Evolutionary conservation across 2,113 vertebrate genomes (phyloP), one percentile per base, ranked within the genome.

Genomic region (Geococcyx californianus): DNA sequence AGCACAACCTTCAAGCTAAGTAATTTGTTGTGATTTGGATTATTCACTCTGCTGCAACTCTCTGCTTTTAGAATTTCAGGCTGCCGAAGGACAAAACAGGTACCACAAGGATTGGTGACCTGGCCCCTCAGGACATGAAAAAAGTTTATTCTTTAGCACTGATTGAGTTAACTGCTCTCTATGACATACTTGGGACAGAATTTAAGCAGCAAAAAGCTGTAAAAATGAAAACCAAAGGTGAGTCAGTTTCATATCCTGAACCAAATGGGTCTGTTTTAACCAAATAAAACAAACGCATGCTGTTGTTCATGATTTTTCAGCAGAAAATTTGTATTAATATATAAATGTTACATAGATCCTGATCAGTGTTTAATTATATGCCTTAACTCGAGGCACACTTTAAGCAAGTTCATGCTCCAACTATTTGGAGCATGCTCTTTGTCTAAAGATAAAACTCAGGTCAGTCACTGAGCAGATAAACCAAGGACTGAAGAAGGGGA

Each of bases 121-220:
- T 99, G 40, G 99, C 99, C 12, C 95, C 98, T 64, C 98, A 98
- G 96, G 99, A 99, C 92, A 99, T 99, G 99, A 99, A 99, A 98
- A 99, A 99, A 84, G 99, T 99, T n/a, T 97, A 91, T 77, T 83
- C 97, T 24, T 95, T 99, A 73, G 99, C 98, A 34, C 98, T 99
- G 44, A 99, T 99, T 82, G 99, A 99, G 87, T 97, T 99, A 97
- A 99, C 99, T 2, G 99, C 99, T 62, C 97, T 99, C 40, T 99
- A 98, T 87, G 99, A 99, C 60, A 96, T 98, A 3, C 97, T 98
- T 59, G 98, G 98, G 42, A 94, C 98, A 23, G 99, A 99, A 94
- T 96, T 99, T 69, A 99, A 99, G 91, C 97, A 98, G 38, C 98
- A 99, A 86, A 99, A 99, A 97, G 98, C 99, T 90, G 97, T 98